Evolutionary conservation across 2,113 vertebrate genomes (phyloP).

Genomic region (Macrotus californicus): DNA sequence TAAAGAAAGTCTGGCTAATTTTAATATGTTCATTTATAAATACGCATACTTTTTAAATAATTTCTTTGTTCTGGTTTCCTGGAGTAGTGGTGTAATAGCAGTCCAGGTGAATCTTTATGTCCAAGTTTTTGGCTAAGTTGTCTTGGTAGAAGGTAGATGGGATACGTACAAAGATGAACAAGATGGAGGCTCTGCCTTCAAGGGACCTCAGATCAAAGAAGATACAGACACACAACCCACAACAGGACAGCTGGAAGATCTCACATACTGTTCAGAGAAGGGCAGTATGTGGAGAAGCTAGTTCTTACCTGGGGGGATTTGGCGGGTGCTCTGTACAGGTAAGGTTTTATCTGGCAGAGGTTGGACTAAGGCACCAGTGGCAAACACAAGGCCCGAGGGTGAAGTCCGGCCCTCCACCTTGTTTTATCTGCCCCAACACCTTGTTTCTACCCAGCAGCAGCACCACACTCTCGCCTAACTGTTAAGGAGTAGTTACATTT

Average conservation of each 20-base stretch:
- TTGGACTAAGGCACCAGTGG: not conserved
- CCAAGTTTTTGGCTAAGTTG: not conserved
- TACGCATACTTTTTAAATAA: not conserved
- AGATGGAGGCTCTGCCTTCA: not conserved
- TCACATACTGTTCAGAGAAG: not conserved
- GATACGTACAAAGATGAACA: not conserved
- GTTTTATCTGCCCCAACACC: too few species aligned
- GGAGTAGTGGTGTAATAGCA: not conserved
- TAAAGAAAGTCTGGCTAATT: not conserved
- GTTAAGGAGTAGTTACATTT: too few species aligned
- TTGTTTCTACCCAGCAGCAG: too few species aligned
- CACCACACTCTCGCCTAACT: too few species aligned
- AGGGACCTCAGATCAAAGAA: not conserved
- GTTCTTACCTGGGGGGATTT: not conserved
- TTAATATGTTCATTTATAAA: conserved; percentile 1
- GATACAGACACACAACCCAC: not conserved
- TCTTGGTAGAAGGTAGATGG: not conserved
- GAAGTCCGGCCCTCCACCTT: too few species aligned
- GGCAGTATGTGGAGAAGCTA: not conserved
- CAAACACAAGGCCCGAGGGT: too few species aligned
- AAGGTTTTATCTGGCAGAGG: not conserved
- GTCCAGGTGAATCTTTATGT: not conserved
- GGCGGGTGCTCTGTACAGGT: not conserved
- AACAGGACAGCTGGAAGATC: not conserved
- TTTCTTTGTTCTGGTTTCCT: not conserved